These are phyloP conservation scores for Pogonophryne albipinna DNA, from an alignment of 2,797 vertebrate genomes.

Conservation along the genomic window DNA sequence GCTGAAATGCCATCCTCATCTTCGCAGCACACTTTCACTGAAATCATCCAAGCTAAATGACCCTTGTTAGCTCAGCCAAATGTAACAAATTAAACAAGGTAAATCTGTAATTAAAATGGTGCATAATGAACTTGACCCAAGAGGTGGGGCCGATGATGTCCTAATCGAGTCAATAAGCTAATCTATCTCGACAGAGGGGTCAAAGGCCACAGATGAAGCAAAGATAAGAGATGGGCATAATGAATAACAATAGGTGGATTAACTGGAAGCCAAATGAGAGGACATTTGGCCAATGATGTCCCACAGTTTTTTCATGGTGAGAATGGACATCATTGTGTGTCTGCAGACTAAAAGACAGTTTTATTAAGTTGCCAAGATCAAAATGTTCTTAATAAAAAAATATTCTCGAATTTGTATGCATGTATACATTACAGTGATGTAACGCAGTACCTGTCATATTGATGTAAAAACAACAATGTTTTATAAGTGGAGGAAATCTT, in stretches of 20 bases:
- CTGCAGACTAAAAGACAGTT: slow-evolving; percentile 24
- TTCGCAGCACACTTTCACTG: slow-evolving; percentile 9
- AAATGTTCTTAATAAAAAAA: slow-evolving; percentile 9
- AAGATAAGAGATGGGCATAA: slow-evolving; percentile 75
- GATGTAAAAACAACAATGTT: background rate
- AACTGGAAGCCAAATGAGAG: slow-evolving; percentile 64
- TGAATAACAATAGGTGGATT: slow-evolving; percentile 84
- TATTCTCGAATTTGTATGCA: background rate
- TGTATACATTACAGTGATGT: slow-evolving; percentile 1
- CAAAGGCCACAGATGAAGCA: slow-evolving; percentile 80
- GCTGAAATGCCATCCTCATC: slow-evolving; percentile 33
- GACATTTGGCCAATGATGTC: slow-evolving; percentile 75
- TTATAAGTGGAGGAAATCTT: background rate
- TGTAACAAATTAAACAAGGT: slow-evolving; percentile 64
- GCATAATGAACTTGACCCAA: slow-evolving; percentile 81
- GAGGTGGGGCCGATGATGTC: slow-evolving; percentile 72
- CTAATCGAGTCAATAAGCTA: slow-evolving; percentile 78
- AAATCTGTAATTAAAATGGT: slow-evolving; percentile 66
- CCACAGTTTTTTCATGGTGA: slow-evolving; percentile 65
- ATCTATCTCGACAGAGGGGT: slow-evolving; percentile 76
- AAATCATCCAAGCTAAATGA: slow-evolving; percentile 33
- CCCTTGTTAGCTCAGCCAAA: slow-evolving; percentile 44
- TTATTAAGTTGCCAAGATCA: slow-evolving; percentile 29
- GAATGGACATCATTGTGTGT: slow-evolving; percentile 49
- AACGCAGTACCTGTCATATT: background rate